phyloP scores from a whole-genome alignment of 2,113 vertebrate species.

The Gyps fulvus region DNA sequence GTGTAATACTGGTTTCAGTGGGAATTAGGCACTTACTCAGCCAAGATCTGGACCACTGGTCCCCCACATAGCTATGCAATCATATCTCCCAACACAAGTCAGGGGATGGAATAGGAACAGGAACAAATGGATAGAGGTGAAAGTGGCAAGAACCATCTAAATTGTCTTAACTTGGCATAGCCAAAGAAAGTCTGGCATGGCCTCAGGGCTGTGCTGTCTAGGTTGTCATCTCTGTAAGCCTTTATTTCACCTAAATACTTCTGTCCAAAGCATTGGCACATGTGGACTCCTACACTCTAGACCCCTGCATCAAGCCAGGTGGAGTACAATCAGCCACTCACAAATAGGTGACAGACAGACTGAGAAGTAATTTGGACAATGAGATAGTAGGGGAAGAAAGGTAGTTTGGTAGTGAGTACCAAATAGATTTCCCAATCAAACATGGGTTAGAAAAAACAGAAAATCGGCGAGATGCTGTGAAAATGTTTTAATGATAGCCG shows the following conservation, averaged over 20 bases:
- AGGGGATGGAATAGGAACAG: neutral
- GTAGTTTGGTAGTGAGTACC: neutral
- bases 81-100: neutral
- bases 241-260: neutral
- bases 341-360: neutral
- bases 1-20: neutral
- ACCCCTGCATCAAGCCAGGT: neutral
- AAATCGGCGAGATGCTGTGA: neutral
- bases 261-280: neutral
- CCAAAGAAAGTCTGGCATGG: neutral
- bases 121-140: neutral
- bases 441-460: neutral
- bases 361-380: neutral
- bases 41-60: neutral
- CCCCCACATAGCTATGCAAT: neutral
- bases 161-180: neutral
- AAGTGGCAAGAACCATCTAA: neutral
- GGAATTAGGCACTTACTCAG: neutral
- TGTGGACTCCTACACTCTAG: accelerated
- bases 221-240: neutral
- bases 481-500: neutral
- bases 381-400: neutral
- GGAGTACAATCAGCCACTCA: neutral
- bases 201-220: neutral
- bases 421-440: neutral